Base-by-base conservation (phyloP, 2,113 vertebrate genomes). In the Oceanites oceanicus region DNA sequence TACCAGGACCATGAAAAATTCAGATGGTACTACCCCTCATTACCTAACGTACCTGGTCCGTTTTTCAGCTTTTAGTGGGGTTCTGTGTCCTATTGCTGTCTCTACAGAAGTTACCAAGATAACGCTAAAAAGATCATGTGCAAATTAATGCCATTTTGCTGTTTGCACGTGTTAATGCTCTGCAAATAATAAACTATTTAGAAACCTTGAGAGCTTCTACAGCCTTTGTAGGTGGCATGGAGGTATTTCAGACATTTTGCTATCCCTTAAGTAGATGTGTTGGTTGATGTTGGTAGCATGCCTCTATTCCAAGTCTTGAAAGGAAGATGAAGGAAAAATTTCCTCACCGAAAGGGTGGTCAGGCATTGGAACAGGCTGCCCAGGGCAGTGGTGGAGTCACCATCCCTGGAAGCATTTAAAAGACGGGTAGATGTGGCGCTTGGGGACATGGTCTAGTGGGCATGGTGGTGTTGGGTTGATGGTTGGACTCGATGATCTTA, bases 31-130 rank as follows among this genome's bases (percentile, higher is more conserved):
- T 7, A 3, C 27, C 40, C 61, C 25, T n/a, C 3, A 0, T 40
- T 68, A 27, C 22, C 45, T 19, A 44, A 14, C 4, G 0, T 16
- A 29, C 30, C 45, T 14, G 7, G 11, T 72, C 17, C 1, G 1
- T 8, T 45, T 86, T 34, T 36, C 26, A 11, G 44, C 32, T 70
- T 30, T 32, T 44, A 20, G n/a, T 34, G 61, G 53, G 32, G 7
- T 44, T 38, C 7, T 14, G 1, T 20, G 52, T 59, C 5, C 0
- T 34, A 6, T 76, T 66, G 52, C 56, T 36, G n/a, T 59, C 38
- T 42, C 58, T 38, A 3, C 40, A 16, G 77, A 58, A 62, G 42
- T 84, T 78, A 63, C 2, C 44, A 13, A 32, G 29, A 5, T 27
- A 67, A 68, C 27, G 10, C 15, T 32, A 7, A 82, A 50, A 42